Conservation (phyloP, 2,797 vertebrate genomes). For the Sphenopsis melanotis region DNA sequence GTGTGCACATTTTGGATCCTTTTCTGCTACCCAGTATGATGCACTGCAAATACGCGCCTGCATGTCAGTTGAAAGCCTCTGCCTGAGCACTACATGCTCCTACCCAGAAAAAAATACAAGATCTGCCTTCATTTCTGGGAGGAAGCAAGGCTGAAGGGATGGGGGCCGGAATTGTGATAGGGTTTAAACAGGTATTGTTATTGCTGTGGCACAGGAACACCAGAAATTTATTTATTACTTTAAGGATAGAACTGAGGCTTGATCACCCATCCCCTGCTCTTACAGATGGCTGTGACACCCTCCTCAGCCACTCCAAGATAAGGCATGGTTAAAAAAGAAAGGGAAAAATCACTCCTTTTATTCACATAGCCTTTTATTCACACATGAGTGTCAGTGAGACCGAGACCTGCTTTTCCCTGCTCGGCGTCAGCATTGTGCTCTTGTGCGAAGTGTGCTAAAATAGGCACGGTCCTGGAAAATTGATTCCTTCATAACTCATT, state of each 20-base stretch:
- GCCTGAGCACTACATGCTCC: rapidly evolving
- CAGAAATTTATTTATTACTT: not conserved
- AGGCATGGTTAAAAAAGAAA: rapidly evolving
- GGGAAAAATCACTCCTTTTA: not conserved
- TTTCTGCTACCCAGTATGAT: not conserved
- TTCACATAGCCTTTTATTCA: not conserved
- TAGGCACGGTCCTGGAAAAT: not conserved
- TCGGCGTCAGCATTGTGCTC: rapidly evolving
- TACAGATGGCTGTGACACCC: not conserved
- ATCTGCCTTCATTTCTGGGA: not conserved
- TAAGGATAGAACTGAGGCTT: not conserved
- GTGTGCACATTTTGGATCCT: not conserved
- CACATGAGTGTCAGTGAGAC: rapidly evolving
- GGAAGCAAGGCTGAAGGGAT: not conserved
- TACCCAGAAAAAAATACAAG: rapidly evolving
- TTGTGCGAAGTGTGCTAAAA: not conserved
- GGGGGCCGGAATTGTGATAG: not conserved
- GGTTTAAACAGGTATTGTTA: rapidly evolving
- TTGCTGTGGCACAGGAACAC: not conserved
- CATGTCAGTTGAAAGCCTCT: not conserved
- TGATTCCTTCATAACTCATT: not conserved
- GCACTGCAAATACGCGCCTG: rapidly evolving
- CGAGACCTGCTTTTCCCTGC: not conserved
- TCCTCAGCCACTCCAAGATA: not conserved
- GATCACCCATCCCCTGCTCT: not conserved